These are phyloP conservation scores for Protaetia brevitarsis DNA, from an alignment of 1,140 invertebrate genomes.

Conservation along the genomic window DNA sequence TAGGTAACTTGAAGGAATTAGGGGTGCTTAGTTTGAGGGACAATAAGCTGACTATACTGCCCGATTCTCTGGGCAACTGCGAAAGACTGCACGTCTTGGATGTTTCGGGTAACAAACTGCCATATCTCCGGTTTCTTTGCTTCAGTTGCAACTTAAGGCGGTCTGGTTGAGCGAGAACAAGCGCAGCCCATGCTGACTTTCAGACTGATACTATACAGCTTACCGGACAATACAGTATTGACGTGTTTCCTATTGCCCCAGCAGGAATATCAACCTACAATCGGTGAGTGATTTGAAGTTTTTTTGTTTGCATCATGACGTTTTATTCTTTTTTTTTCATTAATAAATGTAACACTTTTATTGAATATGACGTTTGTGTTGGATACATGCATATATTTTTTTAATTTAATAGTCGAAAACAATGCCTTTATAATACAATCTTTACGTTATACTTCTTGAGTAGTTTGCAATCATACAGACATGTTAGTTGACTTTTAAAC, in stretches of 20 bases:
- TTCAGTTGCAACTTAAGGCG: constrained; percentile 94
- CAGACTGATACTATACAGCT: constrained; percentile 89
- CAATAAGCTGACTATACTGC: constrained; percentile 89
- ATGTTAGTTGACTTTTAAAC: too few species aligned
- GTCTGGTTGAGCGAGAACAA: constrained; percentile 99
- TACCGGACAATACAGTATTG: constrained; percentile 88
- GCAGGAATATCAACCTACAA: constrained; percentile 72
- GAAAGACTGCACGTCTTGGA: constrained; percentile 92
- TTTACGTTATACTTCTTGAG: too few species aligned
- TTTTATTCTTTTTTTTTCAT: background rate
- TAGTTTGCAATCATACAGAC: too few species aligned
- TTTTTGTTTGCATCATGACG: background rate
- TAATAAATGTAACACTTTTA: background rate
- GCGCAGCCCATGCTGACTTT: constrained; percentile 96
- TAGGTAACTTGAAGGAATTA: constrained; percentile 81
- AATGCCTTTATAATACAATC: too few species aligned
- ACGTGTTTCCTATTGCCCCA: constrained; percentile 99
- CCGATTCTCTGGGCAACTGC: constrained; percentile 91
- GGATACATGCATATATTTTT: too few species aligned
- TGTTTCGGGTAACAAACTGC: constrained; percentile 94
- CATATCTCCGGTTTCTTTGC: constrained; percentile 95
- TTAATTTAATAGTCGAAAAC: too few species aligned
- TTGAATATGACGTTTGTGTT: constrained; percentile 9
- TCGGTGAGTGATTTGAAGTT: constrained; percentile 54
- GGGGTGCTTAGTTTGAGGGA: constrained; percentile 94